These are phyloP conservation scores for Xenentodon cancila DNA, from an alignment of 2,797 vertebrate genomes.

Conservation along the genomic window DNA sequence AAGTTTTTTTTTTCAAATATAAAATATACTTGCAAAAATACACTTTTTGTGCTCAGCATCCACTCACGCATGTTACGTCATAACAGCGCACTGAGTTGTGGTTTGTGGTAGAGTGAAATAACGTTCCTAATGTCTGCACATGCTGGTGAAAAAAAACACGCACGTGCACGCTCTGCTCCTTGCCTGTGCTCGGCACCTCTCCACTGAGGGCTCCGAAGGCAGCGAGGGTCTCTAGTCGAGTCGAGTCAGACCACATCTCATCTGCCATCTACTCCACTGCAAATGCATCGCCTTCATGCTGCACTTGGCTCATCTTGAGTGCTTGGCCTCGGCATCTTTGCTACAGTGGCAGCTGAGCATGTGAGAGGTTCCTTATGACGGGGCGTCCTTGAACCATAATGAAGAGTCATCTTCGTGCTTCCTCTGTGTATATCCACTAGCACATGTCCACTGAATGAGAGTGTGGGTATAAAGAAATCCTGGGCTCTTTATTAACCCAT, in stretches of 20 bases:
- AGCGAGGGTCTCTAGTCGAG: slow-evolving; percentile 65
- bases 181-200: slow-evolving; percentile 67
- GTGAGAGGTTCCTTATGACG: slow-evolving; percentile 62
- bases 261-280: slow-evolving; percentile 69
- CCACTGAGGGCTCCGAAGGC: slow-evolving; percentile 69
- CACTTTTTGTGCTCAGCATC: too few relatives aligned
- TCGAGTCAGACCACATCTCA: slow-evolving; percentile 71
- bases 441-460: slow-evolving; percentile 40
- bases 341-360: slow-evolving; percentile 50
- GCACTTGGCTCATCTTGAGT: slow-evolving; percentile 58
- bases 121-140: not conserved
- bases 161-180: slow-evolving; percentile 37
- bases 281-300: slow-evolving; percentile 67
- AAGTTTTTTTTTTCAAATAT: too few relatives aligned
- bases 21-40: too few relatives aligned
- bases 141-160: slow-evolving; percentile 4
- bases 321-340: slow-evolving; percentile 60
- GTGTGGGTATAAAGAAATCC: slow-evolving; percentile 38
- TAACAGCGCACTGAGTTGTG: too few relatives aligned
- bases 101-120: too few relatives aligned
- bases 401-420: slow-evolving; percentile 59
- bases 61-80: too few relatives aligned
- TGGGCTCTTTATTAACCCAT: slow-evolving; percentile 33
- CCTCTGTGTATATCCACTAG: slow-evolving; percentile 33
- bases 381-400: slow-evolving; percentile 71